A percentile compares a stretch with the other conserved stretches of the same genome.
phyloP scores from a whole-genome alignment of 1,140 invertebrate genomes.

The Solen grandis region DNA sequence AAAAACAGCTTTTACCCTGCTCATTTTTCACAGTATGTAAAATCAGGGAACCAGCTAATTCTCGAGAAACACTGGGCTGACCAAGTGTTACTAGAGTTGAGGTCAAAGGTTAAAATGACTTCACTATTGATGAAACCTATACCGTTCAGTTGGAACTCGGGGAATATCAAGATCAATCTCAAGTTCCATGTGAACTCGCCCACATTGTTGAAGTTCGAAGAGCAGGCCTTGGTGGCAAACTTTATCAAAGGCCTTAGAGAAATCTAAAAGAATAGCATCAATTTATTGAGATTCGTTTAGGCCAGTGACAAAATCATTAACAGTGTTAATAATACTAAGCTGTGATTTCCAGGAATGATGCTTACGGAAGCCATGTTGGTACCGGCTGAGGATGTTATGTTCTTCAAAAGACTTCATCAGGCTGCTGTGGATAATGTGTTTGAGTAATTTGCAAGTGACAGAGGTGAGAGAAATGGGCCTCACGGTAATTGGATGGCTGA shows the following conservation, averaged over 20 bases:
- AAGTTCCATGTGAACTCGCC: too few species aligned
- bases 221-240: constrained; percentile 5
- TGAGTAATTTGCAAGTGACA: constrained; percentile 33
- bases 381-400: constrained; percentile 27
- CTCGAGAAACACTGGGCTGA: too few species aligned
- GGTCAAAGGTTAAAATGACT: too few species aligned
- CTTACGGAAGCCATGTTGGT: constrained; percentile 49
- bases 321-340: constrained; percentile 26
- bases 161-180: too few species aligned
- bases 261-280: not conserved
- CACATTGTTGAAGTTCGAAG: not conserved
- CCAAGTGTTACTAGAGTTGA: too few species aligned
- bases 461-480: constrained; percentile 49
- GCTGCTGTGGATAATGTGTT: constrained; percentile 51
- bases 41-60: too few species aligned
- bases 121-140: too few species aligned
- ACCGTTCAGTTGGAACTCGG: too few species aligned
- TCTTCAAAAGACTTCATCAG: constrained; percentile 44
- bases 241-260: not conserved
- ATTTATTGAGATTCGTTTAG: not conserved
- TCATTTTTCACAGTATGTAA: too few species aligned
- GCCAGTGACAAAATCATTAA: constrained; percentile 17
- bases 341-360: constrained; percentile 26
- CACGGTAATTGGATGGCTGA: constrained; percentile 23
- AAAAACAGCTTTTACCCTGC: too few species aligned